Evolutionary conservation across 64 coral and sea anemone genomes (phyloP).

Genomic region (Pachyseris speciosa): DNA sequence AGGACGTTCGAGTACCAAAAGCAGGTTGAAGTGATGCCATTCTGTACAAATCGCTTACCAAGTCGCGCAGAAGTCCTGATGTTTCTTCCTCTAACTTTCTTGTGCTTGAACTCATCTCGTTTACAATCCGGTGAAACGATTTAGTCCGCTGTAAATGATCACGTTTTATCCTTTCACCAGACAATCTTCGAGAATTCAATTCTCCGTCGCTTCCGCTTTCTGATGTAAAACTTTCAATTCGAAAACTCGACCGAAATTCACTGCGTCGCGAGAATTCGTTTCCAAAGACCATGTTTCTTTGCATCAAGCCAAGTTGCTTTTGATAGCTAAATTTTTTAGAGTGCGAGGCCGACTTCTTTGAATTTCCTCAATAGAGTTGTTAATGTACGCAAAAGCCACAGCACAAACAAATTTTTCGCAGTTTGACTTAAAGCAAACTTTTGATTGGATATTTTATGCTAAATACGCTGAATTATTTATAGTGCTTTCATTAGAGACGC

Average conservation of each 20-base stretch:
- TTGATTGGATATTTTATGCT: slow-evolving; percentile 34
- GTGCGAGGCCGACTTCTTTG: neutral
- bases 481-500: neutral
- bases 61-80: slow-evolving; percentile 22
- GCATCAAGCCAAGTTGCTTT: neutral
- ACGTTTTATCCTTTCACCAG: neutral
- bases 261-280: neutral
- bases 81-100: slow-evolving; percentile 23
- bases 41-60: slow-evolving; percentile 9
- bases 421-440: neutral
- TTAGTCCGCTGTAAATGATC: neutral
- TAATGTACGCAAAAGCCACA: neutral
- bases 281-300: slow-evolving; percentile 4
- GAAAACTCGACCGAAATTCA: neutral
- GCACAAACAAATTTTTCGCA: neutral
- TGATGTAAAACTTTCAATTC: slow-evolving; percentile 30
- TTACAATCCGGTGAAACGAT: neutral
- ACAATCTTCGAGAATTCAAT: neutral
- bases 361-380: neutral
- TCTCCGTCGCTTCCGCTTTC: slow-evolving; percentile 25
- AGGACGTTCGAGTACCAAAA: too few relatives aligned
- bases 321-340: neutral
- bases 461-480: slow-evolving; percentile 3
- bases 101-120: slow-evolving; percentile 35
- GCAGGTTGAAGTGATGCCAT: too few relatives aligned